Evolutionary conservation across 2,797 vertebrate genomes (phyloP).

Genomic region (Lerista edwardsae): DNA sequence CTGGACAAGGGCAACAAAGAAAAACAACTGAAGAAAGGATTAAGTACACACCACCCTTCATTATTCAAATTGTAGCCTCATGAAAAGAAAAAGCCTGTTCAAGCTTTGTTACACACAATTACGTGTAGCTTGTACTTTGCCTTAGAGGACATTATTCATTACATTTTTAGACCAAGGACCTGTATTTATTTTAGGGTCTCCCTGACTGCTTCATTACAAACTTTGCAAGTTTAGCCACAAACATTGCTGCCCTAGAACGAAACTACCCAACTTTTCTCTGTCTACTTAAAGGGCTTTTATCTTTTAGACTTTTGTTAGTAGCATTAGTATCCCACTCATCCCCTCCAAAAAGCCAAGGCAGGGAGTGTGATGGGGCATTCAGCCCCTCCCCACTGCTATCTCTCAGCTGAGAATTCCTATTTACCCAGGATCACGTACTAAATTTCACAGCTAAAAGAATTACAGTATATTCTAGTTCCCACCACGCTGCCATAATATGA

Average conservation of each 20-base stretch:
- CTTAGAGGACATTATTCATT: not conserved
- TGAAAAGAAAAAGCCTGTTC: not conserved
- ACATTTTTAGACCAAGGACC: not conserved
- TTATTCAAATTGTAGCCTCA: not conserved
- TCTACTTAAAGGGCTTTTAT: not conserved
- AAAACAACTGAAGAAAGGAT: not conserved
- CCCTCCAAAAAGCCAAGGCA: not conserved
- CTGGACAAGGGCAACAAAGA: no score
- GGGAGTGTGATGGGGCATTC: no score
- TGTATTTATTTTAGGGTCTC: not conserved
- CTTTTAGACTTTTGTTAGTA: no score
- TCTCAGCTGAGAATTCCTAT: not conserved
- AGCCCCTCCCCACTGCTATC: not conserved
- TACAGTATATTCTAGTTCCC: no score
- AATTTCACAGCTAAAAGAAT: not conserved
- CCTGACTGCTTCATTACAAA: not conserved
- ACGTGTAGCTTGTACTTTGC: no score
- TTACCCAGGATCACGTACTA: not conserved
- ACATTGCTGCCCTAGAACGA: not conserved
- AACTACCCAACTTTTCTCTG: no score
- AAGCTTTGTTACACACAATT: not conserved
- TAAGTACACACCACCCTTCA: not conserved
- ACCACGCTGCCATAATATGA: not conserved
- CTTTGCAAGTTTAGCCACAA: not conserved
- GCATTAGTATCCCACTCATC: no score